These are phyloP conservation scores for Thinocorus orbignyianus DNA, from an alignment of 2,113 vertebrate genomes.

Conservation along the genomic window DNA sequence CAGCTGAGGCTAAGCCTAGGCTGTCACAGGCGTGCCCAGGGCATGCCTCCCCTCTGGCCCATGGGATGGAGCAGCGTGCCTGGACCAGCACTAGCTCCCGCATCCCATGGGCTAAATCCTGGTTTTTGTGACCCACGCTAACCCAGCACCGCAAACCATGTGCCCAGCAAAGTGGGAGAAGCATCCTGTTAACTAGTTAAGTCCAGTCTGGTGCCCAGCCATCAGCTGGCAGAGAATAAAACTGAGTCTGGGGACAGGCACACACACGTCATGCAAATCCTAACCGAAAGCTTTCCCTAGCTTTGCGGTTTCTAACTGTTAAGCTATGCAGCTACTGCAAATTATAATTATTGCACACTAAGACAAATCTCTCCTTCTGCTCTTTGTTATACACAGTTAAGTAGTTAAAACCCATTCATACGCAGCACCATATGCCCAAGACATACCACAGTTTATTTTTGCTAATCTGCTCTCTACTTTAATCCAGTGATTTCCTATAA, in stretches of 20 bases:
- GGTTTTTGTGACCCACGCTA: background rate
- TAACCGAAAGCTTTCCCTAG: background rate
- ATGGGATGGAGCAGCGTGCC: rapidly evolving
- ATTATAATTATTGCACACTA: background rate
- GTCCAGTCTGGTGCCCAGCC: rapidly evolving
- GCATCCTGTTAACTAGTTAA: background rate
- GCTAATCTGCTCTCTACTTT: conserved; percentile 51
- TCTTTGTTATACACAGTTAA: conserved; percentile 31
- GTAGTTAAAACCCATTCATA: conserved; percentile 54
- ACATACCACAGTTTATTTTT: conserved; percentile 36
- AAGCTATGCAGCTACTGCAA: background rate
- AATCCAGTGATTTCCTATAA: conserved; percentile 52
- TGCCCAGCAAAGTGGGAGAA: background rate
- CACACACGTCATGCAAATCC: background rate
- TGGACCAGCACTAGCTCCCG: rapidly evolving
- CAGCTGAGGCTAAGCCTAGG: background rate
- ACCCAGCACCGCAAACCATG: background rate
- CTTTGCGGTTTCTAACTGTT: background rate
- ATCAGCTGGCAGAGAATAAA: background rate
- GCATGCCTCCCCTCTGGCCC: rapidly evolving
- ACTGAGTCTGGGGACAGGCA: rapidly evolving
- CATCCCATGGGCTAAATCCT: background rate
- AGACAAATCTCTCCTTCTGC: conserved; percentile 37
- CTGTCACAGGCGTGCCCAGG: background rate
- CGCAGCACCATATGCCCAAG: background rate